Evolutionary conservation across 2,113 vertebrate species (phyloP).

Genomic region (Glareola pratincola): DNA sequence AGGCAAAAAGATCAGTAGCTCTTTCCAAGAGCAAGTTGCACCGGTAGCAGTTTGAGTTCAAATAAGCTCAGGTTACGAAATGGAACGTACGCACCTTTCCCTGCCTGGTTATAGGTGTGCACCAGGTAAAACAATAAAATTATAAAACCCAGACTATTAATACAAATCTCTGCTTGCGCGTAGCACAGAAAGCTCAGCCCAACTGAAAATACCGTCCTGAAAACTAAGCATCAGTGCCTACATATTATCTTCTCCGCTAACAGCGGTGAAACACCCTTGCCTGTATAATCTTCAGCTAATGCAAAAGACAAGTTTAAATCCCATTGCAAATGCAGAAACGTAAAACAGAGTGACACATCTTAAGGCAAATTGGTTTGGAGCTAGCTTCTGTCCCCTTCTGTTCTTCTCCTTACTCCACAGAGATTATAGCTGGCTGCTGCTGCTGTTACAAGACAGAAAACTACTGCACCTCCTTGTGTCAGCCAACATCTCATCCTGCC

Average conservation of each 20-base stretch:
- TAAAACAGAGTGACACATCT: background rate
- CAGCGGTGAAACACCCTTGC: background rate
- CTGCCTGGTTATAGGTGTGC: background rate
- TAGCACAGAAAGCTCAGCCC: rapidly evolving
- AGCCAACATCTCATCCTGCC: background rate
- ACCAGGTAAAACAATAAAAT: background rate
- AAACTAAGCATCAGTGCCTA: rapidly evolving
- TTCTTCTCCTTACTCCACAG: background rate
- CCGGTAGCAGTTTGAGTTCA: background rate
- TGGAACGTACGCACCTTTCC: rapidly evolving
- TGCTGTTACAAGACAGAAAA: background rate
- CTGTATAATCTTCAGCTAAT: background rate
- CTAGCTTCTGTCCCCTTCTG: background rate
- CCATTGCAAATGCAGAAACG: background rate
- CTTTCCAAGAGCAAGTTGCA: background rate
- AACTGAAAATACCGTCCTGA: background rate
- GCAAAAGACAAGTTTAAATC: background rate
- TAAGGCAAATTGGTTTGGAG: background rate
- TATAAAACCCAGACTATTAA: background rate
- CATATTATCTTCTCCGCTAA: rapidly evolving
- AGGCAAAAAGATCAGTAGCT: too few species aligned
- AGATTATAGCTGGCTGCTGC: background rate
- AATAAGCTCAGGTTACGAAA: rapidly evolving
- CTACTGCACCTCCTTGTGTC: background rate
- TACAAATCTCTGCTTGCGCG: rapidly evolving